Evolutionary conservation across 2,888 invertebrate genomes (phyloP).

Genomic region (Sturmia bella): DNA sequence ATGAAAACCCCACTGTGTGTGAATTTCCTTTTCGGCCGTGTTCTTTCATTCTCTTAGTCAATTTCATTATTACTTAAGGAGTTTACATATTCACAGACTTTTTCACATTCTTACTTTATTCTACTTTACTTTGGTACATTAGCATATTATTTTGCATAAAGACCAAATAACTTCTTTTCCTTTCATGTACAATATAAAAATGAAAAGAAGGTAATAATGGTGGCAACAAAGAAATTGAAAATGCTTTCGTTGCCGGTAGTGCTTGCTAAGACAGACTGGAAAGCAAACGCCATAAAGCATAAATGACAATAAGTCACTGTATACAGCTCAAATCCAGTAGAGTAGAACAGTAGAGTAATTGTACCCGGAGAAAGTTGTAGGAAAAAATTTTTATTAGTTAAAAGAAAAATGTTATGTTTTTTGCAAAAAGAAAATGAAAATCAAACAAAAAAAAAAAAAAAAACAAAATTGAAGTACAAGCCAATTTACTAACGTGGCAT

Average conservation of each 20-base stretch:
- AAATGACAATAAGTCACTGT: conserved; percentile 52
- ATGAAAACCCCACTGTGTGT: conserved; percentile 51
- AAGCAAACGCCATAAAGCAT: conserved; percentile 40
- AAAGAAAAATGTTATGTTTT: conserved; percentile 30
- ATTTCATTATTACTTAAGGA: conserved; percentile 43
- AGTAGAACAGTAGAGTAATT: conserved; percentile 43
- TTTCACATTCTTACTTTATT: conserved; percentile 35
- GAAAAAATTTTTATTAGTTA: conserved; percentile 5
- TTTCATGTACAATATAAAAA: conserved; percentile 40
- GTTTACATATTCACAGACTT: conserved; percentile 10
- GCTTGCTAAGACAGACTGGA: conserved; percentile 6
- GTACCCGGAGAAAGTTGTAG: conserved; percentile 43
- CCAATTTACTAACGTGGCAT: conserved; percentile 58
- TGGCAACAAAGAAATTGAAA: conserved; percentile 56
- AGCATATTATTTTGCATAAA: conserved; percentile 71
- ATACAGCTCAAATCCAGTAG: conserved; percentile 31
- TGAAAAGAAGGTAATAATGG: conserved; percentile 57
- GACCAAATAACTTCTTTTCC: conserved; percentile 52
- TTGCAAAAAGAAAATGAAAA: conserved; percentile 1
- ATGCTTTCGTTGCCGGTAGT: conserved; percentile 15
- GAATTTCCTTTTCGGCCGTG: conserved; percentile 49
- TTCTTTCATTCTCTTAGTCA: conserved; percentile 1
- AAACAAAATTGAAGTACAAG: conserved; percentile 13
- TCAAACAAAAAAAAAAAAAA: not conserved
- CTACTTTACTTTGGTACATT: conserved; percentile 40